Base-by-base conservation (phyloP, 2,888 invertebrate genomes). In the Leucoptera coffeella region DNA sequence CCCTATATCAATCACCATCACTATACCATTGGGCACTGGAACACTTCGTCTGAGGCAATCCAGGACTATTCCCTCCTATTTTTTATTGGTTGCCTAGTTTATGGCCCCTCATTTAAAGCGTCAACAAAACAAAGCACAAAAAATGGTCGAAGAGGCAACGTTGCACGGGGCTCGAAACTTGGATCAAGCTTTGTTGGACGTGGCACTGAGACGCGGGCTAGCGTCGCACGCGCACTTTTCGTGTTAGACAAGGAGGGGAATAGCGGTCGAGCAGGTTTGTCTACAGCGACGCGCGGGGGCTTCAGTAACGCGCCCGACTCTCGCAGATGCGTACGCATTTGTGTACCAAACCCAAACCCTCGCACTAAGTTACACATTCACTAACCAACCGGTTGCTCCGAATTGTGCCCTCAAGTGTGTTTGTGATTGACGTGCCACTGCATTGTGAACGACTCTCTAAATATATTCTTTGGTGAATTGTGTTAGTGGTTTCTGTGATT, bases 191-290 rank as follows among this genome's bases (percentile, higher is more conserved):
- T 56, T 55, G 60, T n/a, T n/a, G n/a, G n/a, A n/a, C n/a, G n/a
- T n/a, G n/a, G n/a, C n/a, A n/a, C n/a, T n/a, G n/a, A n/a, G n/a
- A n/a, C n/a, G n/a, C n/a, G n/a, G n/a, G n/a, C n/a, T 59, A 60
- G 46, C 61, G 54, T 44, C 64, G 65, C 60, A 55, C 51, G 60
- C 65, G 64, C 65, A 64, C 43, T n/a, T n/a, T n/a, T n/a, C n/a
- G 45, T 43, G 45, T 43, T 50, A 43, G 44, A 43, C 40, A 50
- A 41, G 43, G 47, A 48, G 48, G 53, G 53, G 47, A 56, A 46
- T 50, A 57, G 56, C 57, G 44, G 60, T 56, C 52, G 45, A 43
- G 50, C 58, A 43, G 54, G 61, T 61, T 55, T 45, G 47, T 9
- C 12, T 4, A 10, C 9, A 12, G 25, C 12, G 13, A 25, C 51